These are phyloP conservation scores for Pseudomyrmex gracilis DNA, from an alignment of 1,140 invertebrate genomes.

Conservation along the genomic window DNA sequence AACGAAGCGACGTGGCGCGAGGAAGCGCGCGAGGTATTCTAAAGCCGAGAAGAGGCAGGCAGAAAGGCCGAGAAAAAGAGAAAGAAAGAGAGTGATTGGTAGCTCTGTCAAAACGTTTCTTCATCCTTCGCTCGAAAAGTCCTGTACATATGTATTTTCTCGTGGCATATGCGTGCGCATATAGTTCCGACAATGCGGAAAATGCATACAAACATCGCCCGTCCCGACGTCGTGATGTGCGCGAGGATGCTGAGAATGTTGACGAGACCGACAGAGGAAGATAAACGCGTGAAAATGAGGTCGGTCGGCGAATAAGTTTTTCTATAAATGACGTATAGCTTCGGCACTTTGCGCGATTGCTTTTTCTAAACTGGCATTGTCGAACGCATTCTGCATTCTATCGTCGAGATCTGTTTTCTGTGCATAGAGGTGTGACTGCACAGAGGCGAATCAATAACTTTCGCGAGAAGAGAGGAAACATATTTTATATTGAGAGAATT, in stretches of 20 bases:
- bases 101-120: slow-evolving; percentile 57
- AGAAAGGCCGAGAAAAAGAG: neutral
- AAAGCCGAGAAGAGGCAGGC: neutral
- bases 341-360: slow-evolving; percentile 35
- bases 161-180: slow-evolving; percentile 48
- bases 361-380: slow-evolving; percentile 33
- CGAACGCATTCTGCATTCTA: neutral
- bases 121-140: slow-evolving; percentile 19
- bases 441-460: slow-evolving; percentile 42
- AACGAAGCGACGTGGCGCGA: slow-evolving; percentile 63
- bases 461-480: neutral
- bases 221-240: slow-evolving; percentile 24
- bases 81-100: slow-evolving; percentile 1
- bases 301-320: slow-evolving; percentile 38
- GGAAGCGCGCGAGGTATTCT: slow-evolving; percentile 59
- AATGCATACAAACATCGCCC: slow-evolving; percentile 17
- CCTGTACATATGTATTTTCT: slow-evolving; percentile 41
- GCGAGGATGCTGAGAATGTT: slow-evolving; percentile 1
- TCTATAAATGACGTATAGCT: slow-evolving; percentile 23
- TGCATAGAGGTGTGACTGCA: neutral
- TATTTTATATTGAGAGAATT: slow-evolving; percentile 19
- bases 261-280: slow-evolving; percentile 2
- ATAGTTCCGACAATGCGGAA: neutral
- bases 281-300: slow-evolving; percentile 6
- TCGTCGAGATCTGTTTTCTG: slow-evolving; percentile 16